Conservation (phyloP, 2,888 invertebrate genomes). For the Himalopsyche japonica region DNA sequence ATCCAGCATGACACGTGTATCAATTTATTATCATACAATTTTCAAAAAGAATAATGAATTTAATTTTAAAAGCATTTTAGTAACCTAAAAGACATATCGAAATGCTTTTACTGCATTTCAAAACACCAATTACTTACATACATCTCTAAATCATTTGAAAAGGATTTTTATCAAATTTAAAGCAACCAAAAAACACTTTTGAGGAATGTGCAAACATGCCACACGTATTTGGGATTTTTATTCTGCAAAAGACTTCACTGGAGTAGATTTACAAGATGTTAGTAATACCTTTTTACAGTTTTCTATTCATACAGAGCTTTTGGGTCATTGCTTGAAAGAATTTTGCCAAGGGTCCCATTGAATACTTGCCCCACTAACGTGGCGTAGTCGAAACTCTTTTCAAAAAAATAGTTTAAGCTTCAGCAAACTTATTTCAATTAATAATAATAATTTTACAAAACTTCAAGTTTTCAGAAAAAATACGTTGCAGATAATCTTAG, state of each 20-base stretch:
- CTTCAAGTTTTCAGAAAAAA: too few species aligned
- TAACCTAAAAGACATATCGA: too few species aligned
- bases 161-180: not conserved
- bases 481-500: too few species aligned
- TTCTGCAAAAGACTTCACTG: not conserved
- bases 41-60: too few species aligned
- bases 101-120: not conserved
- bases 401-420: too few species aligned
- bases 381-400: not conserved
- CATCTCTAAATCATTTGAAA: not conserved
- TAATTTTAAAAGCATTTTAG: too few species aligned
- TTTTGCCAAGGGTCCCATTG: not conserved
- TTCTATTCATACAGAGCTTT: not conserved
- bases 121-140: not conserved
- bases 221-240: not conserved
- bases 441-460: too few species aligned
- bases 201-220: not conserved
- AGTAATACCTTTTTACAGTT: constrained; percentile 1
- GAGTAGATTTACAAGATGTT: not conserved
- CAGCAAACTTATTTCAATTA: too few species aligned
- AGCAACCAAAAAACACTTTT: not conserved
- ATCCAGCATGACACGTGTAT: too few species aligned
- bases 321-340: constrained; percentile 1
- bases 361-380: not conserved
- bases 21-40: too few species aligned